A percentile compares a stretch with the other conserved stretches of the same genome.
phyloP scores from a whole-genome alignment of 2,888 invertebrate genomes.

The Bembecia ichneumoniformis region DNA sequence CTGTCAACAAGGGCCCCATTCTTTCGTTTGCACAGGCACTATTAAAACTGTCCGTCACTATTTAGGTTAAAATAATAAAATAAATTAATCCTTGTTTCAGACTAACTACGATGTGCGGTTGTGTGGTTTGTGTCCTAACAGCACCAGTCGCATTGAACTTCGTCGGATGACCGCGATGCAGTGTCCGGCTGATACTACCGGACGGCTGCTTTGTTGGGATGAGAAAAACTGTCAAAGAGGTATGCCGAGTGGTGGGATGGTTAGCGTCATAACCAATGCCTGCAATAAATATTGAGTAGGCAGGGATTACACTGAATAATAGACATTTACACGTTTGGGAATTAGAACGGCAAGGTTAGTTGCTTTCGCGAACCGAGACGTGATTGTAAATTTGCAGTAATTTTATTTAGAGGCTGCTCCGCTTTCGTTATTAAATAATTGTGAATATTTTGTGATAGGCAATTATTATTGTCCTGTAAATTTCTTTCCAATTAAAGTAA shows the following conservation, averaged over 20 bases:
- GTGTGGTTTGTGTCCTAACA: constrained; percentile 53
- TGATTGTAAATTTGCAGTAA: too few relatives aligned
- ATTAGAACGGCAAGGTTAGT: constrained; percentile 1
- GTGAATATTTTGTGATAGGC: too few relatives aligned
- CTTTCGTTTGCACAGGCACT: too few relatives aligned
- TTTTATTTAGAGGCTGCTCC: too few relatives aligned
- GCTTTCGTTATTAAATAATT: too few relatives aligned
- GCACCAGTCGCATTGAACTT: constrained; percentile 40
- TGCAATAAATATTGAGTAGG: background rate
- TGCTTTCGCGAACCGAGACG: too few relatives aligned
- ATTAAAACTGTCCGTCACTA: too few relatives aligned
- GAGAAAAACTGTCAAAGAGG: constrained; percentile 82
- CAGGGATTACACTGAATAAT: background rate
- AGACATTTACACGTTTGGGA: constrained; percentile 4
- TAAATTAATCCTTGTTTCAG: constrained; percentile 28
- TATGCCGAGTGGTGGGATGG: constrained; percentile 25
- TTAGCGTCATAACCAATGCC: background rate
- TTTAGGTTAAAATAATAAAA: too few relatives aligned
- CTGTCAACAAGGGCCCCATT: too few relatives aligned
- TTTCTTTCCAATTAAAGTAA: too few relatives aligned
- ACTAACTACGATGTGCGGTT: constrained; percentile 71
- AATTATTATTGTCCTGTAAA: too few relatives aligned
- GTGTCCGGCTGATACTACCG: constrained; percentile 48
- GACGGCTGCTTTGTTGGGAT: constrained; percentile 84
- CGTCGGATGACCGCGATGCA: constrained; percentile 27